Conservation (phyloP, 2,797 vertebrate species). For the Salarias fasciatus region DNA sequence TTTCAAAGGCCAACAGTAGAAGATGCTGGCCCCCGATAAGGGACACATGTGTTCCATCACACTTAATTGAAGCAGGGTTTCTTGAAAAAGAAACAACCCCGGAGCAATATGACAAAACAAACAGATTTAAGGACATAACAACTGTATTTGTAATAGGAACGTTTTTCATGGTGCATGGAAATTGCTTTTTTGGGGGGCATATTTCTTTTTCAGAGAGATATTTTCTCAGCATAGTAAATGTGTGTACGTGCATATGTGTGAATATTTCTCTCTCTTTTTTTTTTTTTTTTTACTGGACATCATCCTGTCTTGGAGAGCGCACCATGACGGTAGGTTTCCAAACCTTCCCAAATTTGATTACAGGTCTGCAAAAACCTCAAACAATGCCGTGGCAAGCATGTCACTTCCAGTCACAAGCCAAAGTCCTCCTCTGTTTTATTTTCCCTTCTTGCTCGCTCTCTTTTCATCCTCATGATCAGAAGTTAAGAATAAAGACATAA, state of each 20-base stretch:
- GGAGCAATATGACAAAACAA: constrained; percentile 79
- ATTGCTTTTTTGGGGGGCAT: constrained; percentile 39
- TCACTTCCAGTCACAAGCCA: constrained; percentile 72
- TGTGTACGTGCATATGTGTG: neutral
- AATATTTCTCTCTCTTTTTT: too few species aligned
- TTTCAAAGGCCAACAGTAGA: constrained; percentile 77
- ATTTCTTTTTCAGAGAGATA: constrained; percentile 35
- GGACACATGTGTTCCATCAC: constrained; percentile 82
- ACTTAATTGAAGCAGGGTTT: constrained; percentile 81
- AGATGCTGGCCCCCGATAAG: constrained; percentile 75
- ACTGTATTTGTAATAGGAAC: constrained; percentile 71
- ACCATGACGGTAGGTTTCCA: constrained; percentile 73
- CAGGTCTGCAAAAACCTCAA: constrained; percentile 83
- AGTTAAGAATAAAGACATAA: constrained; percentile 65
- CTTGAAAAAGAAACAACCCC: constrained; percentile 70
- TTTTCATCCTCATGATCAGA: constrained; percentile 72
- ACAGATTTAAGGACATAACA: constrained; percentile 79
- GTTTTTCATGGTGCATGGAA: constrained; percentile 66
- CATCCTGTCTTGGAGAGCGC: constrained; percentile 72
- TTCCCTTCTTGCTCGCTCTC: constrained; percentile 22
- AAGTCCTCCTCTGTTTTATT: constrained; percentile 46
- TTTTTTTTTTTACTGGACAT: constrained; percentile 71
- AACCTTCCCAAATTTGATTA: constrained; percentile 80
- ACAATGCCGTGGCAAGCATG: constrained; percentile 79
- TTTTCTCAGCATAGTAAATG: constrained; percentile 26